Evolutionary conservation across 2,888 invertebrate species (phyloP).

Genomic region (Lordiphosa andalusiaca): DNA sequence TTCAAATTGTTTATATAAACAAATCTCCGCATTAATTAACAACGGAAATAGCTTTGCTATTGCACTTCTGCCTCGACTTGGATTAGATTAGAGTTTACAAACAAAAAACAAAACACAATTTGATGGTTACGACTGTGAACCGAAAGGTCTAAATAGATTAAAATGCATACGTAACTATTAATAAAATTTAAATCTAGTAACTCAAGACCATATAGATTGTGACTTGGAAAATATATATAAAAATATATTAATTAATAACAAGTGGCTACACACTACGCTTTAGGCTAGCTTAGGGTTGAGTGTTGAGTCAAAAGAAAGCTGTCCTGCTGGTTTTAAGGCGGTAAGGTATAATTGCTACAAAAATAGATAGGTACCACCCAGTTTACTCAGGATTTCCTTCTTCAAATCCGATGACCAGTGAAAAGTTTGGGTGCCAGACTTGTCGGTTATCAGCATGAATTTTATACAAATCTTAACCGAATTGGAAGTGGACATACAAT

Average conservation of each 20-base stretch:
- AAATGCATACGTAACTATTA: background rate
- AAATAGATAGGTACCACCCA: background rate
- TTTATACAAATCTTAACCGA: background rate
- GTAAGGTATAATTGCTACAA: background rate
- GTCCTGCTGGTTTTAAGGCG: background rate
- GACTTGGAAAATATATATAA: background rate
- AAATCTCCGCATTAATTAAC: conserved; percentile 6
- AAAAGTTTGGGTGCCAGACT: background rate
- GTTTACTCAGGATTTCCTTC: background rate
- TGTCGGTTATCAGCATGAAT: background rate
- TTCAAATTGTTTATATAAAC: conserved; percentile 13
- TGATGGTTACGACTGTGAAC: conserved; percentile 1
- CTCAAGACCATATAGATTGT: background rate
- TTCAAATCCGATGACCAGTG: background rate
- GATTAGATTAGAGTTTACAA: background rate
- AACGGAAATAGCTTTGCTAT: conserved; percentile 10
- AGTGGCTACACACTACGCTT: background rate
- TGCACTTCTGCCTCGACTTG: conserved; percentile 1
- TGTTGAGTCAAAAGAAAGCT: background rate
- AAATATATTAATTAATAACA: background rate
- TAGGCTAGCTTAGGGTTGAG: too few relatives aligned
- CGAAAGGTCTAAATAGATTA: conserved; percentile 5
- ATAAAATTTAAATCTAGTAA: background rate
- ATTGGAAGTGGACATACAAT: background rate
- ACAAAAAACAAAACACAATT: background rate